Base-by-base conservation (phyloP, 2,113 vertebrate species). In the Suncus etruscus region DNA sequence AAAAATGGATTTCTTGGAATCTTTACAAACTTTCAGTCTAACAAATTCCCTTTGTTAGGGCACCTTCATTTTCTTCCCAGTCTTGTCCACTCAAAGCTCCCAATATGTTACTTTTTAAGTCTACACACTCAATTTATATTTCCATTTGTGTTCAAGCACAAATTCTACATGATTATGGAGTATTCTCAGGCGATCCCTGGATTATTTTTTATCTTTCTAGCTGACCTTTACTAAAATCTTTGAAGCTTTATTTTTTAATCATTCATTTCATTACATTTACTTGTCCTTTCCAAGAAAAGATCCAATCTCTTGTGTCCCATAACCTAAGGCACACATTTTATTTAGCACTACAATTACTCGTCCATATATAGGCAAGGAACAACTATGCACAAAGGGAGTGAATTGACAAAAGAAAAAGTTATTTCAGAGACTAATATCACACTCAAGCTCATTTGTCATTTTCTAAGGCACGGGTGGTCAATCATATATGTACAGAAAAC, bases 231-330 rank as follows among this genome's bases (percentile, higher is more conserved):
- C n/a, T 18, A 47, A 10, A 14, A 16, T 88, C 39, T 54, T 25
- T 29, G 66, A 54, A 47, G 31, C 5, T 73, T 92, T 48, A 47
- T n/a, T 50, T 72, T 73, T 84, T 47, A 78, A 79, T 54, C 80
- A 78, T 25, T 78, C 11, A 88, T 78, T 83, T 77, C 24, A 78
- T 92, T 78, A 61, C 14, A 65, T 63, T 78, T 14, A 65, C 22
- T 65, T 72, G 25, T n/a, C n/a, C 39, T 63, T 79, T 85, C 68
- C 25, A 47, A 66, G 58, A 31, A 51, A 79, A 65, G 22, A 89
- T 1, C 18, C 14, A 22, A 3, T 54, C 47, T 54, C 8, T 18
- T 82, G 50, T 50, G 18, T 72, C 25, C 31, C 8, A 66, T 79
- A 84, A 54, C 9, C 11, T 16, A 48, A 84, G 7, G 20, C 47